These are phyloP conservation scores for Nomada fucata DNA, from an alignment of 2,888 invertebrate species.

Conservation along the genomic window DNA sequence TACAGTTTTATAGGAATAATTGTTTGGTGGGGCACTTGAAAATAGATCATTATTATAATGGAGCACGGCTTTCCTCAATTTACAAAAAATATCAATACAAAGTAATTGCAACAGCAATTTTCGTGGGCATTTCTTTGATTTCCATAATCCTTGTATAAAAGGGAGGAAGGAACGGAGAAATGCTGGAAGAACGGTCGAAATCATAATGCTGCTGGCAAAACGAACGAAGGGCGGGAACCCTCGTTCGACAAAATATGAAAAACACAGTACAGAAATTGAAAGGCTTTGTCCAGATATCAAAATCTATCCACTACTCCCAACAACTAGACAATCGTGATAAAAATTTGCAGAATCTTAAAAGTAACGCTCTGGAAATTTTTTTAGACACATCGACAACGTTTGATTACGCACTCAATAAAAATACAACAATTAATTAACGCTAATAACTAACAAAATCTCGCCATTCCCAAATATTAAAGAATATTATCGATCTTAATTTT, in stretches of 20 bases:
- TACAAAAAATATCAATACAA: too few relatives aligned
- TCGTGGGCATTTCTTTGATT: conserved; percentile 57
- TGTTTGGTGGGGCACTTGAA: too few relatives aligned
- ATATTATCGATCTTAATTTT: neutral
- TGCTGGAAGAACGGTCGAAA: conserved; percentile 48
- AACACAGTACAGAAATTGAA: conserved; percentile 81
- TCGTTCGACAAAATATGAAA: conserved; percentile 79
- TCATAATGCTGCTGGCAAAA: conserved; percentile 29
- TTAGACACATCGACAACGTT: neutral
- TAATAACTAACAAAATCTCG: neutral
- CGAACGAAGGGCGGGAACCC: conserved; percentile 66
- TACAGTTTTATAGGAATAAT: too few relatives aligned
- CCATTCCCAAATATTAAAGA: neutral
- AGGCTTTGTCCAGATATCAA: conserved; percentile 82
- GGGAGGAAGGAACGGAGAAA: conserved; percentile 30
- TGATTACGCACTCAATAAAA: neutral
- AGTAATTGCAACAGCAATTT: conserved; percentile 4
- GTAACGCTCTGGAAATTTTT: conserved; percentile 38
- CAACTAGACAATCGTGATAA: conserved; percentile 68
- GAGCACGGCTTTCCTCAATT: too few relatives aligned
- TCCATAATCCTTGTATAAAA: conserved; percentile 66
- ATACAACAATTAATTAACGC: neutral
- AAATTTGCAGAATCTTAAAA: conserved; percentile 73
- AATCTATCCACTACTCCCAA: conserved; percentile 80
- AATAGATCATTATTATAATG: too few relatives aligned